phyloP scores from a whole-genome alignment of 2,113 vertebrate genomes.

The Athene cunicularia region DNA sequence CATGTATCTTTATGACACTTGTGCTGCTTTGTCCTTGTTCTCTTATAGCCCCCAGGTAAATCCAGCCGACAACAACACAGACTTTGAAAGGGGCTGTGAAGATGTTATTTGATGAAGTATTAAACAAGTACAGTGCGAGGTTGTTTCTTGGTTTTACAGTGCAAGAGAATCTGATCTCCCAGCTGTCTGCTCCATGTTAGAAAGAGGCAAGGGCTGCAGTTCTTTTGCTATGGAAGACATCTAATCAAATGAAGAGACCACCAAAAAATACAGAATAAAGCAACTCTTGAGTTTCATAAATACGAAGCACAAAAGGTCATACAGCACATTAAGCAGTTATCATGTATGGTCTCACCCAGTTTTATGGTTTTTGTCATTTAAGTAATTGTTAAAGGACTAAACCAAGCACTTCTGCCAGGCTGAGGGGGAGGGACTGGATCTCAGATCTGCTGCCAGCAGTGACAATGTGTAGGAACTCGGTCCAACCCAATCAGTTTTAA shows the following conservation, averaged over 20 bases:
- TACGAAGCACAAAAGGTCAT: neutral
- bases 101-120: neutral
- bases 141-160: neutral
- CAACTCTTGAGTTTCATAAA: neutral
- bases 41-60: neutral
- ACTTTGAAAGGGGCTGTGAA: neutral
- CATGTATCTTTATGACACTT: neutral
- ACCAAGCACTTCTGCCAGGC: neutral
- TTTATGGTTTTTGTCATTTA: neutral
- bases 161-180: neutral
- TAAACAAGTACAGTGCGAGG: neutral
- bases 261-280: neutral
- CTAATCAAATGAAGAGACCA: neutral
- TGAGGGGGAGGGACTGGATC: neutral
- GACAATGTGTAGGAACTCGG: neutral
- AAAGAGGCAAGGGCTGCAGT: neutral
- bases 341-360: neutral
- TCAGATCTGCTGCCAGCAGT: neutral
- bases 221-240: neutral
- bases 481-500: neutral
- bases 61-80: neutral
- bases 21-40: neutral
- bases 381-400: neutral
- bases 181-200: neutral
- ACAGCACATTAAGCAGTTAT: neutral